A percentile compares a stretch with the other conserved stretches of the same genome.
Conservation (phyloP, 2,797 vertebrate genomes). For the Sternotherus odoratus region DNA sequence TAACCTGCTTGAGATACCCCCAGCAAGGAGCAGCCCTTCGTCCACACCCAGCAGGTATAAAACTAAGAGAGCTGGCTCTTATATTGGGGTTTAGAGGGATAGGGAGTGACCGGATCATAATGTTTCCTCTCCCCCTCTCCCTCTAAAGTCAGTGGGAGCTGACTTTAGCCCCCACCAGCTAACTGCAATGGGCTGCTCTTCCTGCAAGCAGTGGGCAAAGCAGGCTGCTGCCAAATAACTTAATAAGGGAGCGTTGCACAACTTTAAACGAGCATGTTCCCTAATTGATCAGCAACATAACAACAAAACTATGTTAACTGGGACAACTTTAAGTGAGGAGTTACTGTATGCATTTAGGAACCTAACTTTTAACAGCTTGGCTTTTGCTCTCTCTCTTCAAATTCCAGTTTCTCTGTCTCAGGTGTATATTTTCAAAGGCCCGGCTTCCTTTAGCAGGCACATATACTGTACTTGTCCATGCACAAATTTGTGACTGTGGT, state of each 20-base stretch:
- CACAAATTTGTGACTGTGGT: neutral
- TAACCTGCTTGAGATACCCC: neutral
- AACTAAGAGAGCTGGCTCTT: too few species aligned
- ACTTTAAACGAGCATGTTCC: too few species aligned
- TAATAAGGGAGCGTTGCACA: too few species aligned
- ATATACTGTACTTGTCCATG: neutral
- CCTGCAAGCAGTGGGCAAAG: too few species aligned
- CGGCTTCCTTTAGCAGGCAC: neutral
- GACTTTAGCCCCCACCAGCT: neutral
- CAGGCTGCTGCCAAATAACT: too few species aligned
- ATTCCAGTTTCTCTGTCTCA: neutral
- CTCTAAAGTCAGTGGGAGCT: neutral
- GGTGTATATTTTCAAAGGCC: neutral
- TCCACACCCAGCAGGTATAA: too few species aligned
- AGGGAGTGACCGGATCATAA: neutral
- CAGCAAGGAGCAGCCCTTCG: neutral
- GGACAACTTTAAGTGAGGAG: too few species aligned
- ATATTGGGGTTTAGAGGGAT: neutral
- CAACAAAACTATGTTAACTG: too few species aligned
- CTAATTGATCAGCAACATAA: too few species aligned
- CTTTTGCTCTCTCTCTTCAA: neutral
- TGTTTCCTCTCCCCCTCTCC: neutral
- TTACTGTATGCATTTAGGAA: neutral
- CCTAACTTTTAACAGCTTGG: neutral
- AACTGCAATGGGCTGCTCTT: too few species aligned